phyloP scores from a whole-genome alignment of 2,797 vertebrate genomes.

The Cirrhinus molitorella region DNA sequence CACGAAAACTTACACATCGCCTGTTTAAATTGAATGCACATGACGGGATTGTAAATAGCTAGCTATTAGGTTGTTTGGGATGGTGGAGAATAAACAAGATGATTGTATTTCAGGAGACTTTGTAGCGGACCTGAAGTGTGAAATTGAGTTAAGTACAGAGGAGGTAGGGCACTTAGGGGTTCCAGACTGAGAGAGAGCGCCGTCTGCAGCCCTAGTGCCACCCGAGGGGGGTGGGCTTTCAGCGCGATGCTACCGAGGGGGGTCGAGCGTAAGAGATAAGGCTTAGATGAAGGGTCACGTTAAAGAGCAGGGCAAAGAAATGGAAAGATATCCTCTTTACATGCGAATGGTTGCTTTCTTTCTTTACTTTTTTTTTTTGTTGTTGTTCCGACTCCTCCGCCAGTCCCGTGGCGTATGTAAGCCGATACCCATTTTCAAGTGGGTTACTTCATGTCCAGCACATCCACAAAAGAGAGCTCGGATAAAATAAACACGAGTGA shows the following conservation, averaged over 20 bases:
- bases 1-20: constrained; percentile 60
- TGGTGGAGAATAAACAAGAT: constrained; percentile 77
- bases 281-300: constrained; percentile 67
- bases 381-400: constrained; percentile 84
- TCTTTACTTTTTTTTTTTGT: constrained; percentile 63
- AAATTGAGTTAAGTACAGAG: constrained; percentile 81
- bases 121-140: constrained; percentile 80
- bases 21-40: constrained; percentile 74
- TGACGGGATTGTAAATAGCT: constrained; percentile 72
- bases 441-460: constrained; percentile 99
- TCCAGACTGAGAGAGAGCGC: constrained; percentile 68
- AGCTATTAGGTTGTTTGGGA: constrained; percentile 73
- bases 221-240: constrained; percentile 56
- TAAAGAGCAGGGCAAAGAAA: constrained; percentile 67
- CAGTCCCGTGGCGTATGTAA: constrained; percentile 91
- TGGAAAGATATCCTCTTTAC: constrained; percentile 85
- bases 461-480: constrained; percentile 99
- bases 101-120: constrained; percentile 79
- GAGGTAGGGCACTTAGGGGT: constrained; percentile 71
- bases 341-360: constrained; percentile 71
- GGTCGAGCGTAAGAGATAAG: constrained; percentile 27
- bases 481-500: constrained; percentile 99
- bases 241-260: constrained; percentile 7
- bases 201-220: constrained; percentile 47
- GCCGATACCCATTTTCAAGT: constrained; percentile 89